Percentiles rank a stretch among this genome's conserved stretches.
Evolutionary conservation across 1,140 invertebrate genomes (phyloP).

Genomic region (Mya arenaria): DNA sequence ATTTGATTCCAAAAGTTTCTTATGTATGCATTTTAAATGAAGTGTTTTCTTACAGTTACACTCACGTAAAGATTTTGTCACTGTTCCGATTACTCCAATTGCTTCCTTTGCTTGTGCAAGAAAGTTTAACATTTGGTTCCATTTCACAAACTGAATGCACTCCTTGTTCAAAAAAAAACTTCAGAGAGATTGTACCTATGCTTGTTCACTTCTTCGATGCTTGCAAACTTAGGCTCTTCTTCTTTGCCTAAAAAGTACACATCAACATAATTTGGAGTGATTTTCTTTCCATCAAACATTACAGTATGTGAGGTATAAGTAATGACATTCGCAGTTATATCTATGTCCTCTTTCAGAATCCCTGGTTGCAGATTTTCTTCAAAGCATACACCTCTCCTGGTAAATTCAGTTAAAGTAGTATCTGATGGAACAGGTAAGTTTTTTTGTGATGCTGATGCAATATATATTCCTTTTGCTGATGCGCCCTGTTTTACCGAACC

Average conservation of each 20-base stretch:
- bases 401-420: neutral
- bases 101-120: neutral
- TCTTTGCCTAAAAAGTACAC: constrained; percentile 1
- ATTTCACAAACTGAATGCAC: neutral
- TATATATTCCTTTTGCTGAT: neutral
- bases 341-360: neutral
- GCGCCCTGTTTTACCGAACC: neutral
- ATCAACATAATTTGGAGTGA: constrained; percentile 6
- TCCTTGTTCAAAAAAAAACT: neutral
- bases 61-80: neutral
- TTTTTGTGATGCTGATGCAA: neutral
- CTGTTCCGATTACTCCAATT: neutral
- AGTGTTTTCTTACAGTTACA: neutral
- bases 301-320: neutral
- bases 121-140: neutral
- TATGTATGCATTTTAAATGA: neutral
- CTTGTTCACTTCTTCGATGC: neutral
- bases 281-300: constrained; percentile 21
- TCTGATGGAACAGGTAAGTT: constrained; percentile 8
- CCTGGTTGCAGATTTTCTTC: neutral
- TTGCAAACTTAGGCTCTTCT: neutral
- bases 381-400: neutral
- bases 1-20: neutral
- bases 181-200: neutral
- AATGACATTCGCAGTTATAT: neutral